Evolutionary conservation across 2,113 vertebrate species (phyloP).

Genomic region (Anhinga rufa): DNA sequence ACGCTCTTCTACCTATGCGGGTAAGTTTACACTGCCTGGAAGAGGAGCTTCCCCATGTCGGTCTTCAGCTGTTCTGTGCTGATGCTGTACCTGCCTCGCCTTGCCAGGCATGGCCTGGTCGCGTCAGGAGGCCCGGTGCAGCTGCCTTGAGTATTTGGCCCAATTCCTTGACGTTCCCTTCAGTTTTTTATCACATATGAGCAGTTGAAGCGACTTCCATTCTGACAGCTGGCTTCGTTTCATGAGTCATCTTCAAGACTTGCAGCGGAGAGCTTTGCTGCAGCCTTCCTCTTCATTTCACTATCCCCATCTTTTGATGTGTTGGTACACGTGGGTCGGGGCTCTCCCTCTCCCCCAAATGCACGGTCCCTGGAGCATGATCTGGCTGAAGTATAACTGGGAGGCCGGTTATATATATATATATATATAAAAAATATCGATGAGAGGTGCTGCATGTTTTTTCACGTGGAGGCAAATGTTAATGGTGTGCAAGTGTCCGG

Average conservation of each 20-base stretch:
- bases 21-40: neutral
- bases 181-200: constrained; percentile 99
- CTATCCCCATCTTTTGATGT: constrained; percentile 22
- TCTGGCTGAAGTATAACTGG: neutral
- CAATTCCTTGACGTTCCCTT: constrained; percentile 70
- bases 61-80: neutral
- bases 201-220: constrained; percentile 91
- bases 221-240: constrained; percentile 69
- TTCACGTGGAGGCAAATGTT: neutral
- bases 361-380: neutral
- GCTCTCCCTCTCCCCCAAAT: neutral
- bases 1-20: no score
- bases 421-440: no score
- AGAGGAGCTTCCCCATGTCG: neutral
- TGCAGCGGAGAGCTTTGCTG: neutral
- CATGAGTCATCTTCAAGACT: neutral
- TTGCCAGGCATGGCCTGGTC: no score
- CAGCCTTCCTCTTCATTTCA: neutral
- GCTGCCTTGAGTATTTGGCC: no score
- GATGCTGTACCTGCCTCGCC: neutral
- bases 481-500: neutral
- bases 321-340: neutral
- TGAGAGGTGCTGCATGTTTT: neutral
- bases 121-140: neutral
- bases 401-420: neutral